Percentiles rank a stretch among this genome's conserved stretches.
phyloP scores from a whole-genome alignment of 1,140 invertebrate genomes.

The Uloborus diversus region DNA sequence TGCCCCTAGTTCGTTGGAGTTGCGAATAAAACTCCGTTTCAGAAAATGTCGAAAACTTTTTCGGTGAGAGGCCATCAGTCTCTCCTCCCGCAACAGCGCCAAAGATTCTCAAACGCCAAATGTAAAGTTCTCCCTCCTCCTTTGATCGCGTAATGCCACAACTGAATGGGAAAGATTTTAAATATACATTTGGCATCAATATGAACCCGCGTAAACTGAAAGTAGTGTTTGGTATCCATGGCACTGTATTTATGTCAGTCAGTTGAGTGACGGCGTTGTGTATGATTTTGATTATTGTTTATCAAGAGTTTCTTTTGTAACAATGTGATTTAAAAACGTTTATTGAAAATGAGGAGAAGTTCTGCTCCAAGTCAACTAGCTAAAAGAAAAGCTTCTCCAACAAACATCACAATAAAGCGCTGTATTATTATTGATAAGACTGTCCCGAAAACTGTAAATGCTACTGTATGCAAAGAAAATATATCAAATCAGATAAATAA shows the following conservation, averaged over 20 bases:
- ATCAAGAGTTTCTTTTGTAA: not conserved
- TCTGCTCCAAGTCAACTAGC: conserved; percentile 70
- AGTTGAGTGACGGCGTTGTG: not conserved
- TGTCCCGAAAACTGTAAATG: not conserved
- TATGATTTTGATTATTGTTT: not conserved
- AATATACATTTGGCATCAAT: not conserved
- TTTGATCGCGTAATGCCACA: no score
- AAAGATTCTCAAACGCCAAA: no score
- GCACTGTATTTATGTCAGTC: no score
- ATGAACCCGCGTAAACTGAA: conserved; percentile 20
- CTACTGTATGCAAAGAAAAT: not conserved
- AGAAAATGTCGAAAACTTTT: no score
- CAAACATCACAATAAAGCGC: conserved; percentile 61
- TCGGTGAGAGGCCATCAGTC: no score
- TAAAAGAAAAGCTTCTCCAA: conserved; percentile 65
- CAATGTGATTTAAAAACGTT: not conserved
- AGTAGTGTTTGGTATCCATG: no score
- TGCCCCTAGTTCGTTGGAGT: no score
- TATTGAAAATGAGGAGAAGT: conserved; percentile 64
- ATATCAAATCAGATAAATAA: not conserved
- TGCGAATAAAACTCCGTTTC: no score
- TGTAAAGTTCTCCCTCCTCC: no score
- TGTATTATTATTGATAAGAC: conserved; percentile 59
- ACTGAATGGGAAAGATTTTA: not conserved
- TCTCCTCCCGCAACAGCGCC: no score